Evolutionary conservation across 2,113 vertebrate species (phyloP), one percentile per base, ranked within the genome.

Genomic region (Rissa tridactyla): DNA sequence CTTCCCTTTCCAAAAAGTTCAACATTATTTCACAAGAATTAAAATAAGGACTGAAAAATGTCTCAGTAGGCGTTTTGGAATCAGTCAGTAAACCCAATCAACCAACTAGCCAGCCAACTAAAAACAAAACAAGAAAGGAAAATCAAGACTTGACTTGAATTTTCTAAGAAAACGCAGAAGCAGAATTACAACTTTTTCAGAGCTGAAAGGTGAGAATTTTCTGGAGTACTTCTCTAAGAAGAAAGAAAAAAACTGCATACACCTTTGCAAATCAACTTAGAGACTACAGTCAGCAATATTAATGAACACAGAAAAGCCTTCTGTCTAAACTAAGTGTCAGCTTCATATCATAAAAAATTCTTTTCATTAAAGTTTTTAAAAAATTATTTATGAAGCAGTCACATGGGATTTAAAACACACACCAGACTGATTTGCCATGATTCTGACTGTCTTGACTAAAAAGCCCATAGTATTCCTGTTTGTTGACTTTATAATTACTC

Each of bases 121-220:
- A 95, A 96, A 96, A 94, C 87, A 96, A 94, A 96, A 73, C 85
- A 95, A 96, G 90, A 95, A 90, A 91, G 87, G 36, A 96, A 94
- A 62, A 96, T 95, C 96, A 96, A 93, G 96, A 95, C 92, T 96
- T 96, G 93, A 92, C 93, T 94, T 97, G 93, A 97, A 88, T 82
- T 83, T 90, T 86, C 40, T 58, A 85, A 79, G 84, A 95, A 94
- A 94, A 94, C 30, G 72, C 61, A 91, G 83, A 87, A 80, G 91
- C 25, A 91, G 95, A 95, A 95, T 82, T 82, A 85, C 84, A 58
- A 47, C 65, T 73, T 91, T 92, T 92, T 80, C 86, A 85, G 76
- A 79, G 38, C 82, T 70, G 66, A 88, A 95, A 92, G 58, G 65
- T 60, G 71, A 85, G 78, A 76, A 87, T 85, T 91, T 91, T 87